Percentiles rank a stretch among this genome's conserved stretches.
These are phyloP conservation scores for Litoditis marina DNA, from an alignment of 2,888 invertebrate species.

Conservation along the genomic window DNA sequence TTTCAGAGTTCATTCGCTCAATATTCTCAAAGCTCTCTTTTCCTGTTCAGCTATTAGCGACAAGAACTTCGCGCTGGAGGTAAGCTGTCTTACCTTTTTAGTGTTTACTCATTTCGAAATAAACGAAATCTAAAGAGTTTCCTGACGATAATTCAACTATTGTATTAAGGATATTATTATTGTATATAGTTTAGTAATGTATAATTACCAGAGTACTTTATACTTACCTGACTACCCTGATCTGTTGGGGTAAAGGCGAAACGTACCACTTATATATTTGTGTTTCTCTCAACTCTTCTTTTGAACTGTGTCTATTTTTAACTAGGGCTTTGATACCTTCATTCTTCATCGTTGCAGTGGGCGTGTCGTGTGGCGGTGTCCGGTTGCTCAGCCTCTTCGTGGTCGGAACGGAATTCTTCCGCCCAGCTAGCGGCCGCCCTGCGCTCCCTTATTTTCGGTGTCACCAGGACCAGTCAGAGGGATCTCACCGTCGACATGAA, in stretches of 20 bases:
- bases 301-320: no score
- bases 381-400: constrained; percentile 37
- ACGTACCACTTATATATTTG: no score
- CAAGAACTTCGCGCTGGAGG: constrained; percentile 62
- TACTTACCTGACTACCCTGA: no score
- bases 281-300: no score
- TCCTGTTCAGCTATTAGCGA: constrained; percentile 77
- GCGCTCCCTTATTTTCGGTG: constrained; percentile 37
- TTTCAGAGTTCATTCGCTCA: constrained; percentile 73
- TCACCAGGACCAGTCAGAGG: constrained; percentile 32
- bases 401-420: constrained; percentile 50
- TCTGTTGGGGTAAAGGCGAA: no score
- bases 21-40: constrained; percentile 79
- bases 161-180: no score
- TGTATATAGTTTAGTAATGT: neutral
- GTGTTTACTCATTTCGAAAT: no score
- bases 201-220: no score
- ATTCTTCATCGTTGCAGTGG: constrained; percentile 1
- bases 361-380: constrained; percentile 23
- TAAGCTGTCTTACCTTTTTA: no score
- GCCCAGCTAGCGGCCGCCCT: constrained; percentile 45
- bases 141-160: no score
- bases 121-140: no score
- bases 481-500: constrained; percentile 30
- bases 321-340: no score